phyloP scores from a whole-genome alignment of 2,113 vertebrate species.

The Tamias sibiricus region DNA sequence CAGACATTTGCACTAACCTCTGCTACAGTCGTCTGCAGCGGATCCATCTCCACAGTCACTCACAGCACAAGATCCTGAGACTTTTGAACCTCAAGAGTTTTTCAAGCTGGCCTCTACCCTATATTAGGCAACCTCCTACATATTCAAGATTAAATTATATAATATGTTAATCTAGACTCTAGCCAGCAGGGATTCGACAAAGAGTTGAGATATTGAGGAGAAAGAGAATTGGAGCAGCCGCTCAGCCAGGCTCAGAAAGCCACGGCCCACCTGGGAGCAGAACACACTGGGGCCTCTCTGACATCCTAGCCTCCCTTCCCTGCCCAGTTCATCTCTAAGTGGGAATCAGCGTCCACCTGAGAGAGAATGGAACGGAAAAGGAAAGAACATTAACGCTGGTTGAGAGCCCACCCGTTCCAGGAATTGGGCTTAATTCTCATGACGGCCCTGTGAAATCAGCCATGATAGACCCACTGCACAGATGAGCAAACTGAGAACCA shows the following conservation, averaged over 20 bases:
- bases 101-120: background rate
- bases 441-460: background rate
- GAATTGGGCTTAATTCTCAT: background rate
- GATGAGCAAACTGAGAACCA: background rate
- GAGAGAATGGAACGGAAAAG: background rate
- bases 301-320: background rate
- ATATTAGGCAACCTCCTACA: background rate
- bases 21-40: background rate
- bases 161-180: background rate
- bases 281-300: background rate
- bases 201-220: background rate
- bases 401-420: background rate
- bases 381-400: background rate
- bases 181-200: background rate
- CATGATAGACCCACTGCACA: background rate
- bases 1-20: background rate
- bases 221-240: background rate
- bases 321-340: background rate
- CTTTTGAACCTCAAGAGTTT: background rate
- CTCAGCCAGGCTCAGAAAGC: background rate
- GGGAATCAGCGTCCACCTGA: background rate
- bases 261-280: background rate
- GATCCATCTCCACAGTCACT: background rate
- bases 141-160: conserved; percentile 12
- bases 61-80: background rate